Evolutionary conservation across 1,140 invertebrate genomes (phyloP).

Genomic region (Apis florea): DNA sequence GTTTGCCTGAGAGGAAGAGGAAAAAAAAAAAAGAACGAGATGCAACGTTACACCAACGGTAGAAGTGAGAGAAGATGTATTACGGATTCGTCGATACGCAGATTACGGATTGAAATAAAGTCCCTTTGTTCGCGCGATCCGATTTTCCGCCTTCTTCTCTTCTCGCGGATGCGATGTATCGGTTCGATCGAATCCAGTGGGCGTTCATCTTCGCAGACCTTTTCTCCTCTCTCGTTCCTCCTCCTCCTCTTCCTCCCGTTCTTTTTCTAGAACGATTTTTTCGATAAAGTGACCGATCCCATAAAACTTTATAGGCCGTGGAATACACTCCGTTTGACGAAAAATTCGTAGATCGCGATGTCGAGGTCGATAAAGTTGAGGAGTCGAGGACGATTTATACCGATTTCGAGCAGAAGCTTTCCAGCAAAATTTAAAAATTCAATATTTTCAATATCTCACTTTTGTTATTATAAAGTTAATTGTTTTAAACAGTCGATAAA

Average conservation of each 20-base stretch:
- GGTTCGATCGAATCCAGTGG: neutral
- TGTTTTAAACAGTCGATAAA: too few species aligned
- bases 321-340: too few species aligned
- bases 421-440: too few species aligned
- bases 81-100: conserved; percentile 28
- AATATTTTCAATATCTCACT: too few species aligned
- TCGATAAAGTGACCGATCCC: conserved; percentile 8
- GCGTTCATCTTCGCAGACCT: neutral
- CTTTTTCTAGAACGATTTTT: neutral
- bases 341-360: too few species aligned
- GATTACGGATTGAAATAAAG: conserved; percentile 21
- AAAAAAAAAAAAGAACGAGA: neutral
- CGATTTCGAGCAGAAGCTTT: too few species aligned
- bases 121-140: conserved; percentile 42
- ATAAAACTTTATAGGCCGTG: neutral
- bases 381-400: too few species aligned
- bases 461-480: too few species aligned
- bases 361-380: too few species aligned
- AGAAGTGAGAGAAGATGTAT: conserved; percentile 41
- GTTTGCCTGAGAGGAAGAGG: neutral
- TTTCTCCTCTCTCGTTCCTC: neutral
- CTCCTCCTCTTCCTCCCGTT: neutral
- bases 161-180: neutral
- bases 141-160: conserved; percentile 11
- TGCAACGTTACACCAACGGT: neutral